phyloP scores from a whole-genome alignment of 2,113 vertebrate species.

The Crotalus viridis region DNA sequence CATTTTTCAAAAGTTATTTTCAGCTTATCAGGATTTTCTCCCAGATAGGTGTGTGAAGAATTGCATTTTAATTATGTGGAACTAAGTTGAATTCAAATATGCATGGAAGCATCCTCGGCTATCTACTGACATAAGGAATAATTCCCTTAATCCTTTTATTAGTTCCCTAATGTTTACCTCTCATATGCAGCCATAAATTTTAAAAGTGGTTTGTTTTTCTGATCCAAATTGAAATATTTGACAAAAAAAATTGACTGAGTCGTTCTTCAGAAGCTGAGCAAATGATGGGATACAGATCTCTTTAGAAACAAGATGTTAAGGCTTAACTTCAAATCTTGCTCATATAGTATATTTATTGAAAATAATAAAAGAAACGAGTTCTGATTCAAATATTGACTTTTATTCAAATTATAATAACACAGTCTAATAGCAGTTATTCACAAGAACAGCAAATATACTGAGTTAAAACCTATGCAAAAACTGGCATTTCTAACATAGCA shows the following conservation, averaged over 20 bases:
- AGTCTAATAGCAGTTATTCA: neutral
- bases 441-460: neutral
- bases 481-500: neutral
- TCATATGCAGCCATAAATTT: conserved; percentile 49
- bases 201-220: conserved; percentile 26
- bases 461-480: neutral
- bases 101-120: neutral
- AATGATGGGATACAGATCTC: neutral
- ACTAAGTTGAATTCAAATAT: neutral
- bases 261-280: neutral
- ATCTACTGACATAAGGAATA: neutral
- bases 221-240: neutral
- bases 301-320: neutral
- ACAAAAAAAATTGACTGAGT: neutral
- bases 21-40: neutral
- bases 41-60: neutral
- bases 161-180: conserved; percentile 42
- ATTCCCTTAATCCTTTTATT: neutral
- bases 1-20: neutral
- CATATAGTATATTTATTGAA: neutral
- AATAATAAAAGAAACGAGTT: neutral
- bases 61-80: neutral
- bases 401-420: neutral
- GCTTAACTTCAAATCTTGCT: neutral
- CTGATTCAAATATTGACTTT: neutral